Conservation (phyloP, 1,140 invertebrate genomes). For the Capitella teleta region DNA sequence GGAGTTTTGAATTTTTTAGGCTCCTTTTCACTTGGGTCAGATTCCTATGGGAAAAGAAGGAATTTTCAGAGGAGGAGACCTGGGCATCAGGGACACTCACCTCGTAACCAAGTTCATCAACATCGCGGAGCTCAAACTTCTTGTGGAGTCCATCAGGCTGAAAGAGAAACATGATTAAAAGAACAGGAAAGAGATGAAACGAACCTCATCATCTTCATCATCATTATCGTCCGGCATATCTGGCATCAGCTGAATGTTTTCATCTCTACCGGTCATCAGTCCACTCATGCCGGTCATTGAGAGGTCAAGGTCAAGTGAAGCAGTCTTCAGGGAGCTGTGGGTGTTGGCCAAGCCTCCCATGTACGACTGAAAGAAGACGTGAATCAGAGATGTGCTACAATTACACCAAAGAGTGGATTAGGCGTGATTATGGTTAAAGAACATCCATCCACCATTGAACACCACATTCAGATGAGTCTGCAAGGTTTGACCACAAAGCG, state of each 20-base stretch:
- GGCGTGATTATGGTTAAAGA: too few relatives aligned
- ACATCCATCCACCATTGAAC: too few relatives aligned
- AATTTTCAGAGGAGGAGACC: too few relatives aligned
- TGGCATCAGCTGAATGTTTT: not conserved
- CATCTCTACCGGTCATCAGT: not conserved
- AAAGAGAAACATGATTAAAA: too few relatives aligned
- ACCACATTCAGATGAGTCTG: too few relatives aligned
- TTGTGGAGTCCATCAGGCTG: constrained; percentile 1
- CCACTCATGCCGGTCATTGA: not conserved
- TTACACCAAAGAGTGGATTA: too few relatives aligned
- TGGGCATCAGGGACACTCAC: constrained; percentile 12
- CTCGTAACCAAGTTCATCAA: constrained; percentile 26
- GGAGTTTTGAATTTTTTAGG: constrained; percentile 1
- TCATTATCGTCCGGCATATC: not conserved
- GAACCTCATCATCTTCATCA: constrained; percentile 6
- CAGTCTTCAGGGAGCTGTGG: constrained; percentile 5
- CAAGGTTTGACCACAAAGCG: too few relatives aligned
- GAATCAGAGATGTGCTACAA: too few relatives aligned
- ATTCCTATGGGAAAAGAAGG: too few relatives aligned
- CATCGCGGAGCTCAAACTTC: constrained; percentile 14
- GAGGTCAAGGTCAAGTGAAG: constrained; percentile 5
- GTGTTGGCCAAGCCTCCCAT: constrained; percentile 5
- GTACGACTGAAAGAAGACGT: too few relatives aligned
- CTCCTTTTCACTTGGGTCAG: constrained; percentile 6
- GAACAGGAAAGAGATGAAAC: too few relatives aligned